Percentiles rank a stretch among this genome's conserved stretches.
These are phyloP conservation scores for Polyploca ridens DNA, from an alignment of 2,888 invertebrate species.

Conservation along the genomic window DNA sequence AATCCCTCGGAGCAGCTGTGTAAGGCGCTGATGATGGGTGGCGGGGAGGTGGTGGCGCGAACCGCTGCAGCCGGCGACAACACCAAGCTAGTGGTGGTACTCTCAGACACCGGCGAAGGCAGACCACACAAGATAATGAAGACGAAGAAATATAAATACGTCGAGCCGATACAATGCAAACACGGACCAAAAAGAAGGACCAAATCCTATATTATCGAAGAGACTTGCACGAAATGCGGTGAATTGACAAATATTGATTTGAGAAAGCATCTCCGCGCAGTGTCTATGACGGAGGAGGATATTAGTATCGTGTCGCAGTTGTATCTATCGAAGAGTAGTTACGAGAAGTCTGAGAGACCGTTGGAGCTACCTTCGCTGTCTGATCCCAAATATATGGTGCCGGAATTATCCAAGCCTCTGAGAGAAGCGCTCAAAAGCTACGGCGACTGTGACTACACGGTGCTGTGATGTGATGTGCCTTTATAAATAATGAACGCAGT, in stretches of 20 bases:
- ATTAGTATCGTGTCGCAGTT: slow-evolving; percentile 67
- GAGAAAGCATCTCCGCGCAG: slow-evolving; percentile 63
- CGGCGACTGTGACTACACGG: slow-evolving; percentile 57
- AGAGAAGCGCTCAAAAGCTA: slow-evolving; percentile 56
- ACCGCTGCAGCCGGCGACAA: slow-evolving; percentile 41
- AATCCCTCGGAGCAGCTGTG: slow-evolving; percentile 71
- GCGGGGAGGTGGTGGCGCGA: slow-evolving; percentile 69
- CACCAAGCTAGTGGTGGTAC: slow-evolving; percentile 57
- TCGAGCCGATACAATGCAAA: slow-evolving; percentile 64
- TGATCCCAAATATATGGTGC: slow-evolving; percentile 70
- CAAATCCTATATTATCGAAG: slow-evolving; percentile 56
- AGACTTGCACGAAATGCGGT: slow-evolving; percentile 69
- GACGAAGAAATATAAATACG: slow-evolving; percentile 61
- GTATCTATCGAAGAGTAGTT: slow-evolving; percentile 64
- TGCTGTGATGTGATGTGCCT: slow-evolving; percentile 40
- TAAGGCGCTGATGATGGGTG: slow-evolving; percentile 70
- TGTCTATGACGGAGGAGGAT: slow-evolving; percentile 71
- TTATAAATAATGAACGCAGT: slow-evolving; percentile 23
- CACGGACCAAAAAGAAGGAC: slow-evolving; percentile 50
- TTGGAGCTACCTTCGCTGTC: slow-evolving; percentile 68
- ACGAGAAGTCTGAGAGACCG: slow-evolving; percentile 66
- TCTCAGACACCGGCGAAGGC: slow-evolving; percentile 52
- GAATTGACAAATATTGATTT: slow-evolving; percentile 65
- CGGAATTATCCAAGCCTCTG: slow-evolving; percentile 65
- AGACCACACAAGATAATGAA: slow-evolving; percentile 40